These are phyloP conservation scores for Bombyx mandarina DNA, from an alignment of 1,140 invertebrate genomes.

Conservation along the genomic window DNA sequence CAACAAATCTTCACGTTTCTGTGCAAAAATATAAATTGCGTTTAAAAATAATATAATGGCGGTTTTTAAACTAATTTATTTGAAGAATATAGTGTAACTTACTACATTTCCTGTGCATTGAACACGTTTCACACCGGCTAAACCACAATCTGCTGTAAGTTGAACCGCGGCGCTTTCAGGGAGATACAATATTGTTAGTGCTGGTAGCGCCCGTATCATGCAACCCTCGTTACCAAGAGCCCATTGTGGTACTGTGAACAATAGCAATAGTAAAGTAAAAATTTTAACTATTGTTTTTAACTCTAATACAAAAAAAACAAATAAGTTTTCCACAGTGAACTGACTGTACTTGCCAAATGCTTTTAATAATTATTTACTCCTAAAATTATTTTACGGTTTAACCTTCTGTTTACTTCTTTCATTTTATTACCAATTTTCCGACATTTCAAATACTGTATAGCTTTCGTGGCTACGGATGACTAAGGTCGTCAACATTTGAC, in stretches of 20 bases:
- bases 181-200: slow-evolving; percentile 78
- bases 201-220: slow-evolving; percentile 78
- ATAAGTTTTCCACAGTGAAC: no score
- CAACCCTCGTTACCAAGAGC: slow-evolving; percentile 74
- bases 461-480: no score
- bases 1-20: slow-evolving; percentile 65
- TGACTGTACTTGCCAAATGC: no score
- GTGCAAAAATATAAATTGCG: slow-evolving; percentile 14
- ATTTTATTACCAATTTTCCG: no score
- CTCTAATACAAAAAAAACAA: no score
- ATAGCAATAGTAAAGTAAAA: slow-evolving; percentile 5
- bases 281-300: no score
- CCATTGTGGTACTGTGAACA: slow-evolving; percentile 76
- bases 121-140: slow-evolving; percentile 84
- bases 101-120: slow-evolving; percentile 80
- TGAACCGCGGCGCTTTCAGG: slow-evolving; percentile 86
- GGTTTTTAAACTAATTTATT: background rate
- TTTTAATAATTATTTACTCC: no score
- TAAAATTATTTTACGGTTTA: no score
- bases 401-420: no score
- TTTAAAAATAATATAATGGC: background rate
- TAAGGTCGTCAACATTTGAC: no score
- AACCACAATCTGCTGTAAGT: slow-evolving; percentile 88
- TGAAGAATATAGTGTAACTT: slow-evolving; percentile 23
- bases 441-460: no score